Evolutionary conservation across 1,140 invertebrate species (phyloP), one percentile per base, ranked within the genome.

Genomic region (Lethrus apterus): DNA sequence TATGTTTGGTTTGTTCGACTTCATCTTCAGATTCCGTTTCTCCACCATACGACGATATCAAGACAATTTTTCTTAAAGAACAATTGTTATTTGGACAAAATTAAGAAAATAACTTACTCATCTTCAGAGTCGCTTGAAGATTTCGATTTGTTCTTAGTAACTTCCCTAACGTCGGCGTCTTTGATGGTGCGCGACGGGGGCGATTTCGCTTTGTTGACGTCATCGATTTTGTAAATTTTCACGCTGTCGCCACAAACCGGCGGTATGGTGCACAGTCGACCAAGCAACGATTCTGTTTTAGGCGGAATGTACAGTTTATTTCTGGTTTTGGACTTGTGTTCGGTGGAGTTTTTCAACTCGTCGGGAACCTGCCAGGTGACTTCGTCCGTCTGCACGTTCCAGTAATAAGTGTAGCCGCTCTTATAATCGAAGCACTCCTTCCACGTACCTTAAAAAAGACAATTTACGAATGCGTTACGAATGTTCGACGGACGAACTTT

Each of bases 361-460:
- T 66, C 50, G 14, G 83, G 83, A 44, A 78, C 75, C 46, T 82
- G 79, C 83, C 83, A 86, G 7, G 80, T 83, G 2, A 85, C 83
- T 56, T 80, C 75, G 63, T 84, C 82, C 1, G 80, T 83, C 41
- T 74, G 67, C 8, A 71, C 73, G 57, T 85, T 81, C 83, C 83
- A 86, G 59, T 82, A 86, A 60, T 86, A 86, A 10, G 75, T 71
- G 64, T 77, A 84, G 17, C 82, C 80, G 4, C 77, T 78, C 14
- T 66, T 67, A 50, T 82, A 75, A 64, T 85, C 83, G 50, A 72
- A 72, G 52, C 81, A 84, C 59, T 83, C 75, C 68, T 84, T 77
- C 83, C 83, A 86, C 35, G 44, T 63, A 13, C 8, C 38, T 41
- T 11, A 18, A 2, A 26, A 15, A 23, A 2, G 13, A 29, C 9